Percentiles rank a stretch among this genome's conserved stretches.
These are phyloP conservation scores for Drosophila anomelani DNA, from an alignment of 2,888 invertebrate genomes.

Conservation along the genomic window DNA sequence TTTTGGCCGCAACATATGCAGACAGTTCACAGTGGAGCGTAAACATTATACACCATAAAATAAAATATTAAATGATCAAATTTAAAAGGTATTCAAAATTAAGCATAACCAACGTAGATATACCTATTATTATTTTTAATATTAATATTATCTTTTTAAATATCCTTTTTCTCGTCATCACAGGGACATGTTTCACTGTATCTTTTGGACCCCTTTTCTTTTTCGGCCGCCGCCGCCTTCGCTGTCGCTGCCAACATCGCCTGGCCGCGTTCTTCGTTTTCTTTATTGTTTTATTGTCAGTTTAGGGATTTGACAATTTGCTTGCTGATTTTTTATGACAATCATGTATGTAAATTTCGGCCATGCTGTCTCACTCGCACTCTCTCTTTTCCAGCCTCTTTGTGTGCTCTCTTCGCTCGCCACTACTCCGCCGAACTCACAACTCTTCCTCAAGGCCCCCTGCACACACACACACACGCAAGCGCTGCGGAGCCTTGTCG, in stretches of 20 bases:
- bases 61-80: background rate
- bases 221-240: background rate
- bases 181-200: constrained; percentile 10
- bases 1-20: constrained; percentile 19
- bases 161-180: background rate
- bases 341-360: constrained; percentile 80
- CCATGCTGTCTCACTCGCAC: constrained; percentile 32
- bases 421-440: constrained; percentile 45
- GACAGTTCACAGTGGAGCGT: constrained; percentile 24
- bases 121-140: background rate
- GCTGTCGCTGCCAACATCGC: constrained; percentile 14
- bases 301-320: constrained; percentile 81
- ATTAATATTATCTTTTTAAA: background rate
- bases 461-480: constrained; percentile 10
- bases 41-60: background rate
- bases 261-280: constrained; percentile 52
- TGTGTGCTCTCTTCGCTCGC: constrained; percentile 15
- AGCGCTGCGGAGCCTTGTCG: constrained; percentile 10
- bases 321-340: constrained; percentile 81
- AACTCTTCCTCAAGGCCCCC: constrained; percentile 74
- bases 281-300: constrained; percentile 82
- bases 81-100: background rate
- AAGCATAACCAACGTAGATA: background rate
- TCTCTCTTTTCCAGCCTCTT: constrained; percentile 7
- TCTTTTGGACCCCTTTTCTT: constrained; percentile 28